phyloP scores from a whole-genome alignment of 2,797 vertebrate species.

The Huso huso region DNA sequence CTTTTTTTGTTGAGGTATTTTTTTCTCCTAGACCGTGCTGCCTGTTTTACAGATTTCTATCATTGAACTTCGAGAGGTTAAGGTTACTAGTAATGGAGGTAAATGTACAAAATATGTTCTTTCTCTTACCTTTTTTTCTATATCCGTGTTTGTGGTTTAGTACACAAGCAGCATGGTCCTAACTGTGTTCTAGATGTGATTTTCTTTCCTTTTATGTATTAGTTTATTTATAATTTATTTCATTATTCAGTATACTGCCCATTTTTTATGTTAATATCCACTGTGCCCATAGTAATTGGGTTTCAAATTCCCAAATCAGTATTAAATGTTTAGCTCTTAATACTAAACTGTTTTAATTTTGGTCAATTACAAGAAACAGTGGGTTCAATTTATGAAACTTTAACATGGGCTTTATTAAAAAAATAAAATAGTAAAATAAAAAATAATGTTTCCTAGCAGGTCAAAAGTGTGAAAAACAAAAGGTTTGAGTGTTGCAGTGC shows the following conservation, averaged over 20 bases:
- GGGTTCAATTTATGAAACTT: no score
- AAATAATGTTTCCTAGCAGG: no score
- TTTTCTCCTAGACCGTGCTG: conserved; percentile 67
- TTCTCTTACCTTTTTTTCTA: conserved; percentile 25
- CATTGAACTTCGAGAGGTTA: conserved; percentile 70
- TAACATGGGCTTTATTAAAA: no score
- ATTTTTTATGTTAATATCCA: neutral
- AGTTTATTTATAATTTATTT: neutral
- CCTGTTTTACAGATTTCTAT: conserved; percentile 74
- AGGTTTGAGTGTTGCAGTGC: no score
- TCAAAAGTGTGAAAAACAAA: no score
- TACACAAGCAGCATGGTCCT: conserved; percentile 5
- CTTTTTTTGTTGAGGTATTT: conserved; percentile 19
- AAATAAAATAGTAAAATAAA: no score
- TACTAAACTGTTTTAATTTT: no score
- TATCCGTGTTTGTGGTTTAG: conserved; percentile 3
- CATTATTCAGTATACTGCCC: neutral
- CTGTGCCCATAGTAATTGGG: no score
- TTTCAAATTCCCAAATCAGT: no score
- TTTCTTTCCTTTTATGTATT: neutral
- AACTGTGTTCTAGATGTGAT: neutral
- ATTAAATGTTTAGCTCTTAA: no score
- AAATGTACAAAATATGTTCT: conserved; percentile 48
- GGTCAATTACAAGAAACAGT: no score
- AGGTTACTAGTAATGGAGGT: conserved; percentile 61